A percentile compares a stretch with the other conserved stretches of the same genome.
These are phyloP conservation scores for Pammene fasciana DNA, from an alignment of 2,888 invertebrate species.

Conservation along the genomic window DNA sequence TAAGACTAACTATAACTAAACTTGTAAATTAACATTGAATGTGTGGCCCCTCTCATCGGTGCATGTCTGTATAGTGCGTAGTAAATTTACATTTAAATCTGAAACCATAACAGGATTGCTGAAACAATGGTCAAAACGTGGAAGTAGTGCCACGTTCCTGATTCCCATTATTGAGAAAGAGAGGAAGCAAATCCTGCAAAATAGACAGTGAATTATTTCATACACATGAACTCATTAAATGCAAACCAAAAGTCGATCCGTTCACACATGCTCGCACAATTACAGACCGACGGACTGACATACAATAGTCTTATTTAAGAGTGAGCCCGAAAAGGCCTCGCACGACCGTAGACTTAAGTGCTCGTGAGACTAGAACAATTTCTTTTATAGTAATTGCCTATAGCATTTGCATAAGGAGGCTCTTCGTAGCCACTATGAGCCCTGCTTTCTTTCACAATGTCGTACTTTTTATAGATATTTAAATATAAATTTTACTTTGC, in stretches of 20 bases:
- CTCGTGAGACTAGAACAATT: constrained; percentile 59
- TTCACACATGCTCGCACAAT: constrained; percentile 46
- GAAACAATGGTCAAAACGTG: neutral
- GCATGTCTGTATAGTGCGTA: no score
- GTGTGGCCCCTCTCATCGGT: neutral
- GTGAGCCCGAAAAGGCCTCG: constrained; percentile 67
- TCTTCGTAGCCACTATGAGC: constrained; percentile 42
- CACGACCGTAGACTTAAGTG: constrained; percentile 57
- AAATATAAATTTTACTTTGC: neutral
- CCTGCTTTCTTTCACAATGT: constrained; percentile 12
- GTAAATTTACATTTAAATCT: neutral
- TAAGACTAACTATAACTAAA: neutral
- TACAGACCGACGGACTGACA: constrained; percentile 54
- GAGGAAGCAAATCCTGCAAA: constrained; percentile 17
- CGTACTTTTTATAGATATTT: neutral
- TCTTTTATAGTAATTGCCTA: constrained; percentile 75
- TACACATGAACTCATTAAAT: constrained; percentile 41
- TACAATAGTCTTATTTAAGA: constrained; percentile 64
- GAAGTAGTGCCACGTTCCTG: neutral
- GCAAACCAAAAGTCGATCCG: constrained; percentile 38
- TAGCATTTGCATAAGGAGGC: constrained; percentile 69
- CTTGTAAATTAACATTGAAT: neutral
- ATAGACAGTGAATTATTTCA: constrained; percentile 31
- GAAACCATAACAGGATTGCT: neutral
- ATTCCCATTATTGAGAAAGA: neutral